Evolutionary conservation across 1,140 invertebrate species (phyloP).

Genomic region (Anthonomus grandis): DNA sequence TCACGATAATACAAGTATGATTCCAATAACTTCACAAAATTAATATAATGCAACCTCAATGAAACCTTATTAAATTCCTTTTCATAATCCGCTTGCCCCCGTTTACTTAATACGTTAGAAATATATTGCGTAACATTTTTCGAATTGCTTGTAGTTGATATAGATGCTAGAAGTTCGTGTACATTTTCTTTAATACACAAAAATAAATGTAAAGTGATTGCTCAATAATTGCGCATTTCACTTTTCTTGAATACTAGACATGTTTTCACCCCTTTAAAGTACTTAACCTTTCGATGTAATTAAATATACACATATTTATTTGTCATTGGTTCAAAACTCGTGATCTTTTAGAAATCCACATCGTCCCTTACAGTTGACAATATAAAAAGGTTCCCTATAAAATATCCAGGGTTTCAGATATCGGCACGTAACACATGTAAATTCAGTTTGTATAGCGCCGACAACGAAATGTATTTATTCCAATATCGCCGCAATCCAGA

Average conservation of each 20-base stretch:
- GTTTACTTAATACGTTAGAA: no score
- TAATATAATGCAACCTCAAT: no score
- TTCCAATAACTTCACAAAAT: no score
- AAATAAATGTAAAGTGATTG: no score
- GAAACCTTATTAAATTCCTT: no score
- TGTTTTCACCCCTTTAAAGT: not conserved
- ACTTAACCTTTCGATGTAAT: not conserved
- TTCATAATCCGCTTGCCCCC: no score
- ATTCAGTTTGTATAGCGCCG: slow-evolving; percentile 3
- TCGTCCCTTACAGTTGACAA: slow-evolving; percentile 2
- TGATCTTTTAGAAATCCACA: not conserved
- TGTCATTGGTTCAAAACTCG: not conserved
- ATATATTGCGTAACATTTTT: no score
- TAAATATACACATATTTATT: not conserved
- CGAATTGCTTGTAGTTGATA: no score
- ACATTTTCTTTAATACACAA: no score
- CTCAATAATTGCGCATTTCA: no score
- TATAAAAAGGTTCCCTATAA: slow-evolving; percentile 7
- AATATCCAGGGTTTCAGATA: slow-evolving; percentile 4
- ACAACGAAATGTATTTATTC: slow-evolving; percentile 10
- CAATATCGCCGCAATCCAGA: slow-evolving; percentile 3
- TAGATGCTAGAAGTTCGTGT: no score
- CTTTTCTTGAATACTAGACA: not conserved
- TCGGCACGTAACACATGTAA: slow-evolving; percentile 8
- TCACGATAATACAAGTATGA: no score